Percentiles rank a stretch among this genome's conserved stretches.
These are phyloP conservation scores for Drosophila rufa DNA, from an alignment of 1,140 invertebrate genomes.

Conservation along the genomic window DNA sequence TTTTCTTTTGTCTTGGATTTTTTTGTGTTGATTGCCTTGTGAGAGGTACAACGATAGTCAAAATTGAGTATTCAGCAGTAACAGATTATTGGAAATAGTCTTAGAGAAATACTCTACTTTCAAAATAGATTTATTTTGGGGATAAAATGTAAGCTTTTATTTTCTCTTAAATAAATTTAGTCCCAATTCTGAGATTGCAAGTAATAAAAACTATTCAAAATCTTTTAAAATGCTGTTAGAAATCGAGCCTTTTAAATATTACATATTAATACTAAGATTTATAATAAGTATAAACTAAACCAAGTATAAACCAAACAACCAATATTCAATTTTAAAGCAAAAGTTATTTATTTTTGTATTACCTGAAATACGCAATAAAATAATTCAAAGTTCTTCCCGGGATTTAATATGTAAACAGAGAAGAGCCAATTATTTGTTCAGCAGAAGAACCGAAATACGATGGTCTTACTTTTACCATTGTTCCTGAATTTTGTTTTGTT, in stretches of 20 bases:
- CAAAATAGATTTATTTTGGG: no score
- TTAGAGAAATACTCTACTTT: neutral
- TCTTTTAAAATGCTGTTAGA: no score
- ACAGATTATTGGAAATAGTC: neutral
- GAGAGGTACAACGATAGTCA: neutral
- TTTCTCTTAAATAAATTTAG: no score
- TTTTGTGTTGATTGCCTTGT: constrained; percentile 4
- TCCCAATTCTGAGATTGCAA: no score
- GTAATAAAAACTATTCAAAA: no score
- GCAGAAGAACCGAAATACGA: no score
- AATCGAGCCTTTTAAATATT: no score
- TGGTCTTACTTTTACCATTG: neutral
- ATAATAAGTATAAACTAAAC: no score
- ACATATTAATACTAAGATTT: no score
- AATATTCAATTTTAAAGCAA: no score
- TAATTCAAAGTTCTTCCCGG: no score
- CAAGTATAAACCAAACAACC: no score
- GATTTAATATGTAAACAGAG: neutral
- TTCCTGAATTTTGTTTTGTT: constrained; percentile 5
- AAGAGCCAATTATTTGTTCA: neutral
- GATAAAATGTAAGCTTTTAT: neutral
- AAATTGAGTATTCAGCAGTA: neutral
- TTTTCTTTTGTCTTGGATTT: constrained; percentile 6
- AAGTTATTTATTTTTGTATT: neutral
- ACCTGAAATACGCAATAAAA: neutral